Percentiles rank a stretch among this genome's conserved stretches.
These are phyloP conservation scores for Syritta pipiens DNA, from an alignment of 2,888 invertebrate genomes.

Conservation along the genomic window DNA sequence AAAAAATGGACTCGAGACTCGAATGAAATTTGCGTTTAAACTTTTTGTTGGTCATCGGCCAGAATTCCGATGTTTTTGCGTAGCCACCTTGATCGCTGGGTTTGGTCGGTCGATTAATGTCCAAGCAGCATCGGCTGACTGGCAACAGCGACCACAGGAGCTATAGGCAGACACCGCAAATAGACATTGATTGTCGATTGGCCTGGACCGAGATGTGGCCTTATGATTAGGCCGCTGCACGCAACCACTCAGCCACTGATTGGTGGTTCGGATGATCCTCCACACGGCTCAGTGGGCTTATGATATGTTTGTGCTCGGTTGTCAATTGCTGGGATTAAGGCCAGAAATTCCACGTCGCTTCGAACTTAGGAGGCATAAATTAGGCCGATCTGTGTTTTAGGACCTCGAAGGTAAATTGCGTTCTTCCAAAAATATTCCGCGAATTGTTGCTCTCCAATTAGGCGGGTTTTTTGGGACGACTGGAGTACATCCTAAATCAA, in stretches of 20 bases:
- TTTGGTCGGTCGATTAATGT: slow-evolving; percentile 48
- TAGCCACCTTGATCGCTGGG: slow-evolving; percentile 36
- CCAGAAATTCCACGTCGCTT: slow-evolving; percentile 36
- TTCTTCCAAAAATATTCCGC: too few species aligned
- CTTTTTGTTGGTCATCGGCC: slow-evolving; percentile 21
- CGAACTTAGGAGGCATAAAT: slow-evolving; percentile 50
- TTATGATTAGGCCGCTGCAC: slow-evolving; percentile 67
- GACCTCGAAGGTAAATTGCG: too few species aligned
- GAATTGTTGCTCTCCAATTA: slow-evolving; percentile 52
- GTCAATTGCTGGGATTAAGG: slow-evolving; percentile 67
- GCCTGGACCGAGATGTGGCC: slow-evolving; percentile 54
- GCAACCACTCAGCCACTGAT: slow-evolving; percentile 59
- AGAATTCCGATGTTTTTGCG: slow-evolving; percentile 59
- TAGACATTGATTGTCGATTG: slow-evolving; percentile 68
- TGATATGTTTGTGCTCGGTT: slow-evolving; percentile 66
- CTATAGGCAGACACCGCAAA: slow-evolving; percentile 64
- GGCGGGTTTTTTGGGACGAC: slow-evolving; percentile 8
- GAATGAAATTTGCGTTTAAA: slow-evolving; percentile 55
- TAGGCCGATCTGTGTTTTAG: slow-evolving; percentile 44
- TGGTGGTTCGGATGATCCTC: slow-evolving; percentile 62
- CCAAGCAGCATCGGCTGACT: slow-evolving; percentile 39
- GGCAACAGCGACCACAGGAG: slow-evolving; percentile 52
- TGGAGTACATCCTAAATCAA: slow-evolving; percentile 36
- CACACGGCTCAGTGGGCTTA: slow-evolving; percentile 41
- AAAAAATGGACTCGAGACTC: background rate